Evolutionary conservation across 1,140 invertebrate species (phyloP).

Genomic region (Drosophila auraria): DNA sequence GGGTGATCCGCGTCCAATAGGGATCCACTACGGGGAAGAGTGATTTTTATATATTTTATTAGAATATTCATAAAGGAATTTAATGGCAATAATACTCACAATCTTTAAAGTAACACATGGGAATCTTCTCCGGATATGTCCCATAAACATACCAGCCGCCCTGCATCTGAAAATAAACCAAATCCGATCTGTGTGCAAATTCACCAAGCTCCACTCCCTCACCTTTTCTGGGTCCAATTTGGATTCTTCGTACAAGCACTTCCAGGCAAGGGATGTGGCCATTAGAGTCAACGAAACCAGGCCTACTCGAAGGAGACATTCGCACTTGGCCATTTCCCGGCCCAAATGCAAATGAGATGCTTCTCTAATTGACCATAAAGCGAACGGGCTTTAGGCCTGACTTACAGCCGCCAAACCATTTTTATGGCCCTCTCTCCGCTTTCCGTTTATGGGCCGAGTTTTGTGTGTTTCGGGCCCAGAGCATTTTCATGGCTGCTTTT

Average conservation of each 20-base stretch:
- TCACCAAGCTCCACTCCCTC: not conserved
- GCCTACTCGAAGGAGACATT: conserved; percentile 9
- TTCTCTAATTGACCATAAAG: conserved; percentile 58
- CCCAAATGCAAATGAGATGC: conserved; percentile 66
- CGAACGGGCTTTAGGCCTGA: conserved; percentile 37
- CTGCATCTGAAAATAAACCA: conserved; percentile 41
- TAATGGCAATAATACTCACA: conserved; percentile 10
- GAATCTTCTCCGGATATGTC: conserved; percentile 18
- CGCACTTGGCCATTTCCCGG: conserved; percentile 41
- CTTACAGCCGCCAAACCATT: conserved; percentile 35
- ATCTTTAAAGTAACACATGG: conserved; percentile 36
- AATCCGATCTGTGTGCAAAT: not conserved
- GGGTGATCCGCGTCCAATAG: conserved; percentile 65
- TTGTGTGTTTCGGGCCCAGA: conserved; percentile 14
- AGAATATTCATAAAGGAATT: not conserved
- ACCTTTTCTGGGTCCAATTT: conserved; percentile 57
- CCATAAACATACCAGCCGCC: conserved; percentile 66
- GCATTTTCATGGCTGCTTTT: conserved; percentile 59
- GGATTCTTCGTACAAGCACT: conserved; percentile 60
- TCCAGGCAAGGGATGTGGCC: conserved; percentile 33
- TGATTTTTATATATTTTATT: too few species aligned
- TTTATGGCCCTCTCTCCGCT: conserved; percentile 33
- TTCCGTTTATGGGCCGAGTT: conserved; percentile 40
- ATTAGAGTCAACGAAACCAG: conserved; percentile 26
- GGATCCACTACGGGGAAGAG: conserved; percentile 37